Conservation (phyloP, 2,113 vertebrate species). For the Alethe diademata region DNA sequence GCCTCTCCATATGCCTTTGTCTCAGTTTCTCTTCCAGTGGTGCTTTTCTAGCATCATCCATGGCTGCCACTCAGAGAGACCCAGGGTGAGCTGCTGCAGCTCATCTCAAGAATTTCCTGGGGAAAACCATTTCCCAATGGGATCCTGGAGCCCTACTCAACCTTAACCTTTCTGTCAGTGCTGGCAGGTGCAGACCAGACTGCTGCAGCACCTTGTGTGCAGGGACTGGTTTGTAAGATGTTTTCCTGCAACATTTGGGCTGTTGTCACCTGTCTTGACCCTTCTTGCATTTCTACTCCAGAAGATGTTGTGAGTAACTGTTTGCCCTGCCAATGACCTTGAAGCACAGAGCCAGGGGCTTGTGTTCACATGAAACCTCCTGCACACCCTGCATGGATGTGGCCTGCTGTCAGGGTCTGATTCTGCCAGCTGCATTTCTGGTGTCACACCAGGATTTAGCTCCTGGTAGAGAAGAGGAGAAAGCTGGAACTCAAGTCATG, state of each 20-base stretch:
- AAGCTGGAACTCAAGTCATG: not conserved
- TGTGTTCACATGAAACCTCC: not conserved
- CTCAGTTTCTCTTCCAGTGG: not conserved
- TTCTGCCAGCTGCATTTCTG: not conserved
- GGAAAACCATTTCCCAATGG: not conserved
- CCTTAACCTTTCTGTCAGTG: not conserved
- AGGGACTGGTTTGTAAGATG: not conserved
- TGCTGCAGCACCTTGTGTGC: not conserved
- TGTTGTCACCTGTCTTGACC: not conserved
- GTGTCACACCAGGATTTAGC: not conserved
- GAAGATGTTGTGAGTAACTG: not conserved
- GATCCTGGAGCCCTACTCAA: accelerated
- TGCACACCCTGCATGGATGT: not conserved
- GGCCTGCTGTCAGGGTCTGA: not conserved
- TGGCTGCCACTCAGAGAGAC: not conserved
- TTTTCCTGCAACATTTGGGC: not conserved
- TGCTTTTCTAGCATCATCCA: not conserved
- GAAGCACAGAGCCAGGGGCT: not conserved
- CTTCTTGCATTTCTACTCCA: not conserved
- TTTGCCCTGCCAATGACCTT: not conserved
- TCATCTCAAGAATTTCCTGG: not conserved
- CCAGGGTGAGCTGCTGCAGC: not conserved
- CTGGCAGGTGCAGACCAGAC: not conserved
- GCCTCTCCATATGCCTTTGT: not conserved
- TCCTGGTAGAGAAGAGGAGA: not conserved